Conservation (phyloP, 2,797 vertebrate species). For the Furcifer pardalis region DNA sequence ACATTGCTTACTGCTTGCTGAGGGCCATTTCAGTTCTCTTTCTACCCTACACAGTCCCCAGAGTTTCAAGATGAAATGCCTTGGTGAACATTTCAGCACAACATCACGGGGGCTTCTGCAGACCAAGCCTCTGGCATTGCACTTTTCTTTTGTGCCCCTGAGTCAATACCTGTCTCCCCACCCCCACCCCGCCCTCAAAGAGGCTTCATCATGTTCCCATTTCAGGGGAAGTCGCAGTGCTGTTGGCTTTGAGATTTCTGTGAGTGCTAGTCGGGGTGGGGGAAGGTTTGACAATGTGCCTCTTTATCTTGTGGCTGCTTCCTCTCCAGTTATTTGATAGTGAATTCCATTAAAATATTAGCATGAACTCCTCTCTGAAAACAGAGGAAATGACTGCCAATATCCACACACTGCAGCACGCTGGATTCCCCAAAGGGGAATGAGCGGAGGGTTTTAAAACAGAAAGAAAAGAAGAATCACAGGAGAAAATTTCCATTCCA, state of each 20-base stretch:
- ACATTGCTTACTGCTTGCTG: no score
- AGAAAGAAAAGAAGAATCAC: not conserved
- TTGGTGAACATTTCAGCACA: not conserved
- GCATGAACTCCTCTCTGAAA: not conserved
- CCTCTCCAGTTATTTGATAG: not conserved
- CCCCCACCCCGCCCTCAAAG: not conserved
- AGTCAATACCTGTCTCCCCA: not conserved
- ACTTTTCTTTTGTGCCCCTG: no score
- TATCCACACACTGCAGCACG: slow-evolving; percentile 1
- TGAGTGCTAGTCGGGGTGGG: not conserved
- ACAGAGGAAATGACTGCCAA: slow-evolving; percentile 11
- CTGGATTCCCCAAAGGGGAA: not conserved
- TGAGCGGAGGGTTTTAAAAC: not conserved
- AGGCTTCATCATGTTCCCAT: no score
- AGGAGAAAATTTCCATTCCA: not conserved
- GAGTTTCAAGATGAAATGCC: not conserved
- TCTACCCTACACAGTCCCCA: not conserved
- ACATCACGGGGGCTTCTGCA: not conserved
- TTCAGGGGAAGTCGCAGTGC: not conserved
- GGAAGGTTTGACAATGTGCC: not conserved
- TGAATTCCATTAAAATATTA: slow-evolving; percentile 27
- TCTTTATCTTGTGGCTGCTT: not conserved
- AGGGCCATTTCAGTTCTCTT: not conserved
- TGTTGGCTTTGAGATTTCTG: not conserved
- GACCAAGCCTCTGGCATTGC: no score